A percentile compares a stretch with the other conserved stretches of the same genome.
Evolutionary conservation across 1,140 invertebrate species (phyloP).

Genomic region (Drosophila pallidifrons): DNA sequence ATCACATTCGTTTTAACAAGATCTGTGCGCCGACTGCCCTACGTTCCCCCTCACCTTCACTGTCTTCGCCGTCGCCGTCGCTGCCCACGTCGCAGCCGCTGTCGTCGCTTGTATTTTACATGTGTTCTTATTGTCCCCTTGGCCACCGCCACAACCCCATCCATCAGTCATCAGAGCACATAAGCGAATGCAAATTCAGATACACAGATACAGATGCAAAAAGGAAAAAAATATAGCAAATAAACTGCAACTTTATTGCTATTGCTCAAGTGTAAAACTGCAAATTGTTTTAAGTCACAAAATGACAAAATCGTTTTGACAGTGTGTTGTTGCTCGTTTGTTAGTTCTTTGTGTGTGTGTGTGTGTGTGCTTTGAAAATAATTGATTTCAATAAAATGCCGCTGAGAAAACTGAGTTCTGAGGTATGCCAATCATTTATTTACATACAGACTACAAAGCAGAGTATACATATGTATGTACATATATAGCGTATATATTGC

Average conservation of each 20-base stretch:
- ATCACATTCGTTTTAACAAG: slow-evolving; percentile 57
- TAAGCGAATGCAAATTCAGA: slow-evolving; percentile 20
- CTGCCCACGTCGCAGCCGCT: slow-evolving; percentile 36
- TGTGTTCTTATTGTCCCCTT: slow-evolving; percentile 32
- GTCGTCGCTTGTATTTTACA: slow-evolving; percentile 42
- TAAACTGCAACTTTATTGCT: slow-evolving; percentile 35
- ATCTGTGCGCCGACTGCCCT: slow-evolving; percentile 48
- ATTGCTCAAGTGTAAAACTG: slow-evolving; percentile 22
- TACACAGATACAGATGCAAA: slow-evolving; percentile 20
- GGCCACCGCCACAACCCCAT: neutral
- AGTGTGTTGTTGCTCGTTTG: slow-evolving; percentile 1
- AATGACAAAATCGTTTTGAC: slow-evolving; percentile 23
- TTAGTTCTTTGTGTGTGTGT: neutral
- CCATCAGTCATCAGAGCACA: too few relatives aligned
- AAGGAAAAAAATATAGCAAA: neutral
- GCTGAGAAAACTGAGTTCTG: slow-evolving; percentile 2
- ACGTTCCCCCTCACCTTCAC: slow-evolving; percentile 40
- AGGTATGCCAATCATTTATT: slow-evolving; percentile 36
- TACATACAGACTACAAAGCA: neutral
- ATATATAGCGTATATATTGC: neutral
- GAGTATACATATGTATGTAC: neutral
- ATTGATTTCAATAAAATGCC: slow-evolving; percentile 35
- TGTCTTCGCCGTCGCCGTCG: slow-evolving; percentile 15
- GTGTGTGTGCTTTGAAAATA: slow-evolving; percentile 23
- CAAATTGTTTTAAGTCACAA: slow-evolving; percentile 23